phyloP scores from a whole-genome alignment of 2,888 invertebrate species.

The Aquatica leii region DNA sequence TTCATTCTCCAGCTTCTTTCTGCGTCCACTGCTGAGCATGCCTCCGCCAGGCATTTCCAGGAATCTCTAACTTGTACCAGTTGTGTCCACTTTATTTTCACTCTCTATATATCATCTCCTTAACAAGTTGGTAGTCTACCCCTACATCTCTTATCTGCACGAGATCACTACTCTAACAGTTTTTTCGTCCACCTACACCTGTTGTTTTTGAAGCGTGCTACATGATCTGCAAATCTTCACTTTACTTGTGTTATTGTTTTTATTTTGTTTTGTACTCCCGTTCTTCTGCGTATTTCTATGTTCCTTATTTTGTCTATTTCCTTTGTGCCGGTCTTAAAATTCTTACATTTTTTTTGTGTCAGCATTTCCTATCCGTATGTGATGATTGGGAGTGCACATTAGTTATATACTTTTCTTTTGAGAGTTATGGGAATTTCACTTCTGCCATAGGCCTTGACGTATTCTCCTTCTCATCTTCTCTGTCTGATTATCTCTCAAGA shows the following conservation, averaged over 20 bases:
- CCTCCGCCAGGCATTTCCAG: not conserved
- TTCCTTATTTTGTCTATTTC: not conserved
- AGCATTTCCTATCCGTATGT: too few species aligned
- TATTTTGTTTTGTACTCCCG: not conserved
- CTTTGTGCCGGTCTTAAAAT: not conserved
- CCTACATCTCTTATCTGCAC: not conserved
- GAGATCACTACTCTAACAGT: not conserved
- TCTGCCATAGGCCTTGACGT: not conserved
- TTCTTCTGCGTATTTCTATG: not conserved
- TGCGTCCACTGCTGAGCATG: constrained; percentile 1
- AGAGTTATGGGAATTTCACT: not conserved
- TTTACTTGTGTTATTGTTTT: not conserved
- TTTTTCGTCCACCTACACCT: not conserved
- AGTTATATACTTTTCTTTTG: not conserved
- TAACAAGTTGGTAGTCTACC: not conserved
- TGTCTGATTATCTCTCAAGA: not conserved
- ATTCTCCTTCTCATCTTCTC: not conserved
- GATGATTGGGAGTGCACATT: not conserved
- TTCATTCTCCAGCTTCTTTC: not conserved
- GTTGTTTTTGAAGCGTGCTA: not conserved
- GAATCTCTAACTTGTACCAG: not conserved
- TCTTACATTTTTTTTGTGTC: not conserved
- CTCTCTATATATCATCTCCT: not conserved
- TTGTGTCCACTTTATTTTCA: not conserved
- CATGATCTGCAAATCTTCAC: not conserved